Evolutionary conservation across 2,797 vertebrate species (phyloP).

Genomic region (Peromyscus eremicus): DNA sequence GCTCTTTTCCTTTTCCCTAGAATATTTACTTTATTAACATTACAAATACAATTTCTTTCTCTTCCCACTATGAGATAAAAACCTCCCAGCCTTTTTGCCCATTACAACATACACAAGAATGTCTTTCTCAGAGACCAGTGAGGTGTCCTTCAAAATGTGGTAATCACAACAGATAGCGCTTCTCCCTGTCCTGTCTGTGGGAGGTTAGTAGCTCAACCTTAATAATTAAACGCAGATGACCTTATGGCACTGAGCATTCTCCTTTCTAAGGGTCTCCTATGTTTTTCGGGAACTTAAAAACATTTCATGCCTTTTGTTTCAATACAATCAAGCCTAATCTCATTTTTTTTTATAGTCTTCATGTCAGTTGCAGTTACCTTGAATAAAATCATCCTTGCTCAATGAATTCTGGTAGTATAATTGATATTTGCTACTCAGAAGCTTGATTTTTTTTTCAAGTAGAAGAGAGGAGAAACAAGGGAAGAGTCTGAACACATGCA

Average conservation of each 20-base stretch:
- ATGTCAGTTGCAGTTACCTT: neutral
- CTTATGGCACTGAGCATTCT: neutral
- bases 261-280: neutral
- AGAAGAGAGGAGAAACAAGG: neutral
- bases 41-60: neutral
- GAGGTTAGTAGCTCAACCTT: neutral
- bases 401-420: neutral
- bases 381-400: neutral
- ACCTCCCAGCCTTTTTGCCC: neutral
- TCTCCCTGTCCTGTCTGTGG: neutral
- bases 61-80: neutral
- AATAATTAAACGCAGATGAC: neutral
- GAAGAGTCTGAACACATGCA: neutral
- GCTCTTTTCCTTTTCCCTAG: neutral
- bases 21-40: neutral
- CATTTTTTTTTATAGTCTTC: neutral
- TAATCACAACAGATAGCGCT: neutral
- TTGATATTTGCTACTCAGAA: neutral
- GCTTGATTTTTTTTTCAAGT: neutral
- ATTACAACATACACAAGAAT: neutral
- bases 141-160: neutral
- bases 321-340: neutral
- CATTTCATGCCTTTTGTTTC: neutral
- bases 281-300: neutral
- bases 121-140: neutral